These are phyloP conservation scores for Drosophila greeni DNA, from an alignment of 2,888 invertebrate species.

Conservation along the genomic window DNA sequence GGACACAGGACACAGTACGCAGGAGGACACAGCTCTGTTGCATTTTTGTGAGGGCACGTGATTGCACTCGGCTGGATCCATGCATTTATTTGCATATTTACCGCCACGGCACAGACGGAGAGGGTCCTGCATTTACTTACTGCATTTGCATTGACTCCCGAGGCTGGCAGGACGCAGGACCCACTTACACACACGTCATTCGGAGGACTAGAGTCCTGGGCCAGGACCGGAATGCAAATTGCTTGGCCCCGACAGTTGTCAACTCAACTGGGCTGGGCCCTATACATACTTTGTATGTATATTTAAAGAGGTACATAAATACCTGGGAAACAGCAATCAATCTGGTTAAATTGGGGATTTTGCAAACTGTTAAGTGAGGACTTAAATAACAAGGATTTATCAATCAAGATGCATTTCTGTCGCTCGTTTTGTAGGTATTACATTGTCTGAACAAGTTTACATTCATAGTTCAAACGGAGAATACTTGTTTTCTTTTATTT, in stretches of 20 bases:
- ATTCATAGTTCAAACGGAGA: no score
- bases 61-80: slow-evolving; percentile 47
- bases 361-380: background rate
- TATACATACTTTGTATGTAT: background rate
- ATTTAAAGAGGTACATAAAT: slow-evolving; percentile 6
- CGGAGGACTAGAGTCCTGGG: slow-evolving; percentile 2
- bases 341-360: slow-evolving; percentile 11
- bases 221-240: slow-evolving; percentile 55
- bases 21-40: slow-evolving; percentile 16
- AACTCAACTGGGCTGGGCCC: slow-evolving; percentile 15
- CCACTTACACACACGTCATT: slow-evolving; percentile 26
- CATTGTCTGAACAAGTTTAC: no score
- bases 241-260: slow-evolving; percentile 42
- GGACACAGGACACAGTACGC: background rate
- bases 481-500: background rate
- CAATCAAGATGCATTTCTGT: background rate
- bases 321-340: slow-evolving; percentile 22
- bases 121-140: slow-evolving; percentile 39
- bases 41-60: slow-evolving; percentile 50
- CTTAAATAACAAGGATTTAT: background rate
- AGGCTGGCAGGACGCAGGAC: slow-evolving; percentile 41
- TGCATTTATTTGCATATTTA: slow-evolving; percentile 71
- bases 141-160: slow-evolving; percentile 34
- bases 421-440: background rate
- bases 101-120: slow-evolving; percentile 32